Evolutionary conservation across 92 coral and sea anemone genomes (phyloP).

Genomic region (Virgularia gustaviana): DNA sequence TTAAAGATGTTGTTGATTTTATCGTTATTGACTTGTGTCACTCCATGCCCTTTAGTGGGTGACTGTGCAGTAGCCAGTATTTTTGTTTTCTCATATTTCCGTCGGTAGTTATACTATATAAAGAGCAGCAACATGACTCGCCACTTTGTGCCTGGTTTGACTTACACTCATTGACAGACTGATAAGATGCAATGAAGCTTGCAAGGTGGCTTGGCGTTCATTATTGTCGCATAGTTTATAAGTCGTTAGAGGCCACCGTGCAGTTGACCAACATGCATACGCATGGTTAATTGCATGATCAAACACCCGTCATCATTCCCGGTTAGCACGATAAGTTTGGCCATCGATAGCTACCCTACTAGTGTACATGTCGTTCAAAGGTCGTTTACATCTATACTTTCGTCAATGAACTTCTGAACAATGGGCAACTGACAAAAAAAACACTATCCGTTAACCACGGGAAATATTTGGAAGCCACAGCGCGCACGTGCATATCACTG

Average conservation of each 20-base stretch:
- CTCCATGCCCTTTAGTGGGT: not conserved
- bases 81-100: not conserved
- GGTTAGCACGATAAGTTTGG: conserved; percentile 18
- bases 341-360: conserved; percentile 10
- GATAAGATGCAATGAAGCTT: conserved; percentile 2
- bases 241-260: conserved; percentile 23
- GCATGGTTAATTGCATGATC: conserved; percentile 22
- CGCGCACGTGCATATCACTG: not conserved
- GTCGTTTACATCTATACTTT: not conserved
- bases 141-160: no score
- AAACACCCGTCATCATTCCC: conserved; percentile 17
- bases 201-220: not conserved
- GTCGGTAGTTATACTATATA: not conserved
- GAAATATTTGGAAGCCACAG: not conserved
- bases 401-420: no score
- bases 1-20: not conserved
- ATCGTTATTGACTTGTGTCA: not conserved
- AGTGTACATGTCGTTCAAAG: not conserved
- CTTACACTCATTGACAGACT: conserved; percentile 2
- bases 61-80: not conserved
- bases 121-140: conserved; percentile 12
- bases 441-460: no score
- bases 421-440: no score
- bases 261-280: conserved; percentile 12
- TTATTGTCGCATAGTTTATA: conserved; percentile 3